Conservation (phyloP, 2,888 invertebrate species). For the Stenodera caucasica region DNA sequence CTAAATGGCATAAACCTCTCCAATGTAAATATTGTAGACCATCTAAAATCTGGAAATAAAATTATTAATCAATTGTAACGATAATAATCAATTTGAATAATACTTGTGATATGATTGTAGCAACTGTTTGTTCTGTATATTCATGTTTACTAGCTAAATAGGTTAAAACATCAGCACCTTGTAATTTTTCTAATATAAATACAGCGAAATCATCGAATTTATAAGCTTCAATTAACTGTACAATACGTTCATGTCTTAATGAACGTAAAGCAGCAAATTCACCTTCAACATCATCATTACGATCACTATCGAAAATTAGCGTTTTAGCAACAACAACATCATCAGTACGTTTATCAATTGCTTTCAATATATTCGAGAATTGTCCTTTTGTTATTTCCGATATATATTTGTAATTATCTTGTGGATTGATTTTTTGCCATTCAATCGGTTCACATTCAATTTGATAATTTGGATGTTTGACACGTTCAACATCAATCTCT, state of each 20-base stretch:
- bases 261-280: conserved; percentile 85
- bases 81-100: conserved; percentile 13
- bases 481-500: conserved; percentile 66
- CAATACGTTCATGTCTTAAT: conserved; percentile 86
- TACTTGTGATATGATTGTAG: conserved; percentile 80
- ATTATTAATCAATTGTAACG: background rate
- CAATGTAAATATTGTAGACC: conserved; percentile 94
- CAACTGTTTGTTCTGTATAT: conserved; percentile 91
- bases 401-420: conserved; percentile 80
- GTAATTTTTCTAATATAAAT: conserved; percentile 78
- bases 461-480: conserved; percentile 69
- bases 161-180: conserved; percentile 89
- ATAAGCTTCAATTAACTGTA: conserved; percentile 72
- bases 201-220: conserved; percentile 73
- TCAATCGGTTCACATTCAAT: conserved; percentile 74
- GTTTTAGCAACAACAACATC: conserved; percentile 83
- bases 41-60: conserved; percentile 65
- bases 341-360: conserved; percentile 74
- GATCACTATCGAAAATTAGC: conserved; percentile 67
- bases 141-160: conserved; percentile 87
- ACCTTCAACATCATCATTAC: conserved; percentile 67
- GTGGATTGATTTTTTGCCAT: conserved; percentile 70
- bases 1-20: conserved; percentile 85
- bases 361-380: conserved; percentile 84
- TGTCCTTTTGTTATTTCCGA: conserved; percentile 82